phyloP scores from a whole-genome alignment of 2,797 vertebrate species.

The Danio choprae region DNA sequence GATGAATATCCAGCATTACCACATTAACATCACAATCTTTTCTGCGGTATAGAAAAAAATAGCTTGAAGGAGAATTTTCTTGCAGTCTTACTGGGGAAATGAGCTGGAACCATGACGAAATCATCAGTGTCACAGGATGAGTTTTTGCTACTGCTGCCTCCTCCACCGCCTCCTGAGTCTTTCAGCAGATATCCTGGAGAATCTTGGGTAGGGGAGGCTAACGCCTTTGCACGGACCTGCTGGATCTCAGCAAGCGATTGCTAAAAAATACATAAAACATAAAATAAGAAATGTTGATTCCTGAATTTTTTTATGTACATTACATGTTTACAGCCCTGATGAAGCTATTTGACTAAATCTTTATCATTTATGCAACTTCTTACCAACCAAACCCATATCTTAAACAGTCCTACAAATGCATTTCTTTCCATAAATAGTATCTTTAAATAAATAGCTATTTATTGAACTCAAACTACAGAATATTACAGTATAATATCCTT shows the following conservation, averaged over 20 bases:
- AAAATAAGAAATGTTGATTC: constrained; percentile 1
- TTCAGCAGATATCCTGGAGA: constrained; percentile 85
- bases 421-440: too few species aligned
- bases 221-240: constrained; percentile 85
- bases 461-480: background rate
- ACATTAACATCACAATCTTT: constrained; percentile 37
- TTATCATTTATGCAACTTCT: too few species aligned
- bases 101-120: constrained; percentile 96
- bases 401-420: too few species aligned
- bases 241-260: constrained; percentile 94
- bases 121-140: constrained; percentile 96
- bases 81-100: constrained; percentile 81
- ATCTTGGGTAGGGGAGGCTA: constrained; percentile 88
- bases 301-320: background rate
- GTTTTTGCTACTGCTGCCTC: constrained; percentile 91
- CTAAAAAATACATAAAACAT: constrained; percentile 64
- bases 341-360: too few species aligned
- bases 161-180: constrained; percentile 84
- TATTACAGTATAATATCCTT: background rate
- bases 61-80: too few species aligned
- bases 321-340: background rate
- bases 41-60: background rate
- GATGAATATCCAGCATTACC: constrained; percentile 18
- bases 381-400: too few species aligned
- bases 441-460: background rate